Base-by-base conservation (phyloP, 2,797 vertebrate genomes). In the Sebastes nivosus region DNA sequence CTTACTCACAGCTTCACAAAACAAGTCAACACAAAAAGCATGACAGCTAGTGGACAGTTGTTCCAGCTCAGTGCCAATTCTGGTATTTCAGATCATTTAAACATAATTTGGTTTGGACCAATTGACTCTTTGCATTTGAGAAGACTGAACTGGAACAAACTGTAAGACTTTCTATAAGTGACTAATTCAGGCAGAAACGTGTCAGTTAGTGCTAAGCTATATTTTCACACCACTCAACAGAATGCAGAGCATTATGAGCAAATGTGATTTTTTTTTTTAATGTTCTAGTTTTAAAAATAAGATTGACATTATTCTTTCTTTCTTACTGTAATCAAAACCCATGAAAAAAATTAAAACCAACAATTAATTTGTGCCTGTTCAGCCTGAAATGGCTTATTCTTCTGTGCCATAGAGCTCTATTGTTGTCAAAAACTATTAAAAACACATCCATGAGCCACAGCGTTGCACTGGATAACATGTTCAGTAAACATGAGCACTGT, bases 1-100 rank as follows among this genome's bases (percentile, higher is more conserved):
- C 98, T 99, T 97, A 98, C 96, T 98, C 94, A 96, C 97, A 96
- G 95, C 96, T 71, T 75, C 77, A 91, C 90, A 96, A 94, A 87
- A 94, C 93, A 96, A 95, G 85, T 88, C 91, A 90, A 89, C 91
- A 90, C 91, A 92, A 85, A 88, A 92, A 92, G 91, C 80, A 85
- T 84, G 84, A 61, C 18, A 57, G 77, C 75, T 30, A 59, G 67
- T 24, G 80, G 71, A 80, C 76, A 61, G 65, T 10, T 46, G 87
- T 89, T 91, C 89, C 88, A 79, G 72, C 86, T 81, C 84, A 86
- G 85, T 8, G 55, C 25, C 38, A 0, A 67, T 55, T 52, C 18
- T 22, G 36, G 2, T 63, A 2, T 24, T 63, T 70, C n/a, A 50
- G 6, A 66, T 72, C 10, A 52, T n/a, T 25, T 4, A 59, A 30